These are phyloP conservation scores for Chiridota heheva DNA, from an alignment of 35 echinoderm and acorn worm genomes.

Conservation along the genomic window DNA sequence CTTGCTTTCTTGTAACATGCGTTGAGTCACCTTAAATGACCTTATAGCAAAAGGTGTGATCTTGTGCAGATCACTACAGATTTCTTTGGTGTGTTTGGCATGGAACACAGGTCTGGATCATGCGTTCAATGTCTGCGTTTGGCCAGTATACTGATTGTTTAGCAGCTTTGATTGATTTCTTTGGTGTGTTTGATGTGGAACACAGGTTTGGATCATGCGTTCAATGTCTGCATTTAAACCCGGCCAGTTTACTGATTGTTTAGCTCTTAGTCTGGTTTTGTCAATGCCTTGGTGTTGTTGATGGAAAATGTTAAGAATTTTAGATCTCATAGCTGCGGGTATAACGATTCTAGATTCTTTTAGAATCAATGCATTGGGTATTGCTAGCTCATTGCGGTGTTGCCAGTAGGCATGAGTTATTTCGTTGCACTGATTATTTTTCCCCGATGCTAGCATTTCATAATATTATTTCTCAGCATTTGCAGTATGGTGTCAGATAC, in stretches of 20 bases:
- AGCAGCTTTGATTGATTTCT: slow-evolving; percentile 35
- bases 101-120: too few relatives aligned
- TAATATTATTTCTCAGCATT: slow-evolving; percentile 11
- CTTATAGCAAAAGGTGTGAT: too few relatives aligned
- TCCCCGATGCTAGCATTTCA: background rate
- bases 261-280: slow-evolving; percentile 28
- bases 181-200: slow-evolving; percentile 24
- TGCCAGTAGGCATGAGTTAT: slow-evolving; percentile 35
- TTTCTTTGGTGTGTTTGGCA: too few relatives aligned
- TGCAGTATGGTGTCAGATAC: slow-evolving; percentile 30
- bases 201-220: slow-evolving; percentile 32
- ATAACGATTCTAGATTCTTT: slow-evolving; percentile 39
- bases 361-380: slow-evolving; percentile 32
- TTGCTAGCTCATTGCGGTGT: slow-evolving; percentile 22
- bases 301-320: slow-evolving; percentile 31
- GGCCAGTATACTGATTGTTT: too few relatives aligned
- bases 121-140: background rate
- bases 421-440: slow-evolving; percentile 39
- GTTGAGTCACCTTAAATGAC: too few relatives aligned
- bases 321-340: slow-evolving; percentile 12
- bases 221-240: slow-evolving; percentile 44
- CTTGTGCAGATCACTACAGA: too few relatives aligned
- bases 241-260: slow-evolving; percentile 44
- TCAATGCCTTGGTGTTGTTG: slow-evolving; percentile 43
- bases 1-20: too few relatives aligned